phyloP scores from a whole-genome alignment of 2,797 vertebrate species.

The Distichodus sexfasciatus region DNA sequence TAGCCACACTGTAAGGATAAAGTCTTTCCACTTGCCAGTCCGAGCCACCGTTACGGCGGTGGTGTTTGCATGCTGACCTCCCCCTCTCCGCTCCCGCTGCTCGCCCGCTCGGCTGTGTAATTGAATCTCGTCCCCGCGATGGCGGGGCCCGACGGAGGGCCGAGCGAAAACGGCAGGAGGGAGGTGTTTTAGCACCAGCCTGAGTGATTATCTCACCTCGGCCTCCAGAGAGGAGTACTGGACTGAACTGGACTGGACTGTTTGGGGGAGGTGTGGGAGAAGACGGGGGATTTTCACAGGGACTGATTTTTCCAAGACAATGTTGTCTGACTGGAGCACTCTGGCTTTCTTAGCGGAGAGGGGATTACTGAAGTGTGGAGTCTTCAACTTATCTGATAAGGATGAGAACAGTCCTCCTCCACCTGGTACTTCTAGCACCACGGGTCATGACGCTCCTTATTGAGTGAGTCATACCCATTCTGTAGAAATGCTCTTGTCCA shows the following conservation, averaged over 20 bases:
- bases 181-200: conserved; percentile 10
- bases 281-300: not conserved
- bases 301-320: conserved; percentile 29
- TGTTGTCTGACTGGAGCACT: conserved; percentile 7
- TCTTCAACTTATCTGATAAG: conserved; percentile 26
- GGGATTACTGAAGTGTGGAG: conserved; percentile 17
- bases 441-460: not conserved
- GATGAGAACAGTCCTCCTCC: not conserved
- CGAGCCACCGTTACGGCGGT: too few species aligned
- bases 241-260: not conserved
- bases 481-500: conserved; percentile 5
- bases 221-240: conserved; percentile 20
- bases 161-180: not conserved
- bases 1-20: too few species aligned
- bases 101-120: conserved; percentile 50
- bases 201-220: conserved; percentile 20
- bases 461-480: not conserved
- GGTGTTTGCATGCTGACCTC: not conserved
- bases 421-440: conserved; percentile 1
- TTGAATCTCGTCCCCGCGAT: conserved; percentile 51
- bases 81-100: conserved; percentile 16
- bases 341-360: conserved; percentile 11
- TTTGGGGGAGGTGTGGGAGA: not conserved
- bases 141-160: conserved; percentile 28
- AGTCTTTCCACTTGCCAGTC: too few species aligned